Percentiles rank a stretch among this genome's conserved stretches.
These are phyloP conservation scores for Astreopora myriophthalma DNA, from an alignment of 64 coral and sea anemone genomes.

Conservation along the genomic window DNA sequence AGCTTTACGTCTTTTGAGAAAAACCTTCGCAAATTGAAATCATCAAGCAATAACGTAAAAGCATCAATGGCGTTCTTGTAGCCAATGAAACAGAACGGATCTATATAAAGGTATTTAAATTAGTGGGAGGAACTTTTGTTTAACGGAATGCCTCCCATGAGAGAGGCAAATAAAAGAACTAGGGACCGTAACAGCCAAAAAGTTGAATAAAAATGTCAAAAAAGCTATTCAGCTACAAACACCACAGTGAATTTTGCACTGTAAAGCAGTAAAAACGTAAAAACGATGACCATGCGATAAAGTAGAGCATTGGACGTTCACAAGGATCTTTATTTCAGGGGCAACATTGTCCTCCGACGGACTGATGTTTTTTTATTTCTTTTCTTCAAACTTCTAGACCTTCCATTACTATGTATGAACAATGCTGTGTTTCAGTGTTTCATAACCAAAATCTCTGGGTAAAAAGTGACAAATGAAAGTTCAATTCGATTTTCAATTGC, in stretches of 20 bases:
- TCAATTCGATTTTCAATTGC: neutral
- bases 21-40: too few species aligned
- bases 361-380: neutral
- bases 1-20: too few species aligned
- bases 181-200: neutral
- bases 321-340: too few species aligned
- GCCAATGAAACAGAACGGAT: neutral
- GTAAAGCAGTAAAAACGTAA: too few species aligned
- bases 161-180: neutral
- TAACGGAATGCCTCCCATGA: conserved; percentile 37
- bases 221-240: neutral
- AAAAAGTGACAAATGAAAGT: neutral
- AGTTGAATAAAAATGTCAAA: neutral
- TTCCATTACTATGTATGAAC: neutral
- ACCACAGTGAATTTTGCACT: too few species aligned
- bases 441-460: too few species aligned
- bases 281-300: neutral
- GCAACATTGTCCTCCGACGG: too few species aligned
- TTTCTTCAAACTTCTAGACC: neutral
- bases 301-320: neutral
- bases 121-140: neutral
- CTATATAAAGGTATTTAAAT: neutral
- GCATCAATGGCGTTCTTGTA: neutral
- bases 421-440: neutral
- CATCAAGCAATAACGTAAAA: neutral